phyloP scores from a whole-genome alignment of 2,113 vertebrate genomes.

The Otolemur garnettii region DNA sequence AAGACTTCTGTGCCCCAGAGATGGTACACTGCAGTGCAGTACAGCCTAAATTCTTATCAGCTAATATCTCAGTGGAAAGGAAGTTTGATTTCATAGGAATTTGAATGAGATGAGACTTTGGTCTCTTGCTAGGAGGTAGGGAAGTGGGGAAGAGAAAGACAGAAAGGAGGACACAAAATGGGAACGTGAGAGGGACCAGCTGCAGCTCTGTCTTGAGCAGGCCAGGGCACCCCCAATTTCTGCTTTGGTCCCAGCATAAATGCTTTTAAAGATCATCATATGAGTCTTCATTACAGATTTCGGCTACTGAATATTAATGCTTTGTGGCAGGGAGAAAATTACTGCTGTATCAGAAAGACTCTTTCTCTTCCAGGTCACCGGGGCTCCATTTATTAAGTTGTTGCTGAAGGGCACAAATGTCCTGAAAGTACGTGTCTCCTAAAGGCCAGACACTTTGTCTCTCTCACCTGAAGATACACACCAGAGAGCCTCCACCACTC shows the following conservation, averaged over 20 bases:
- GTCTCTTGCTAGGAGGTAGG: background rate
- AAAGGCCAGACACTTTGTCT: background rate
- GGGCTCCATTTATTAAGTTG: slow-evolving; percentile 32
- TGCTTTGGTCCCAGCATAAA: background rate
- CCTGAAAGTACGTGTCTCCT: background rate
- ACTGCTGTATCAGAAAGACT: background rate
- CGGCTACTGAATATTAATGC: slow-evolving; percentile 16
- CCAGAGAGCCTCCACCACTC: background rate
- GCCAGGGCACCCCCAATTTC: background rate
- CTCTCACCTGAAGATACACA: background rate
- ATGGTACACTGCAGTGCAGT: background rate
- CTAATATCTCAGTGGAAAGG: background rate
- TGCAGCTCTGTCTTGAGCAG: background rate
- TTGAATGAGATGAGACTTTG: background rate
- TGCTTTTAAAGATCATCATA: background rate
- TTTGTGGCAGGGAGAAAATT: slow-evolving; percentile 4
- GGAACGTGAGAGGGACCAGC: background rate
- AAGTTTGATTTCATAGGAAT: background rate
- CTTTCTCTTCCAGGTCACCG: slow-evolving; percentile 24
- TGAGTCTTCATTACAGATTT: background rate
- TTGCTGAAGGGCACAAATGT: slow-evolving; percentile 35
- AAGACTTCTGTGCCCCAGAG: background rate
- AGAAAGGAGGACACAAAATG: background rate
- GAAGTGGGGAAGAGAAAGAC: background rate
- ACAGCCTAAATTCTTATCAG: background rate